Base-by-base conservation (phyloP, 2,113 vertebrate genomes). In the Poecile atricapillus region DNA sequence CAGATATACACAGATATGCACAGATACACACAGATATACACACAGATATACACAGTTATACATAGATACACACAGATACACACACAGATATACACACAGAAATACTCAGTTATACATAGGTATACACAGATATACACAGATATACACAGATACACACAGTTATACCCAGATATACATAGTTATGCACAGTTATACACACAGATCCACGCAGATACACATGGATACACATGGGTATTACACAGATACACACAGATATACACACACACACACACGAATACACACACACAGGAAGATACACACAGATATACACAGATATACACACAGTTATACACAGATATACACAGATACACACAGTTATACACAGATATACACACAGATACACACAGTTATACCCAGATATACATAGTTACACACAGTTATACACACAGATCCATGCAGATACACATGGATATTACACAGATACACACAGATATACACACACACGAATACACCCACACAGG, bases 281-380 rank as follows among this genome's bases (percentile, higher is more conserved):
- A 13, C 55, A 19, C 13, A 10, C 1, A 14, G 4, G 11, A 3
- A 62, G 10, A 50, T 22, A n/a, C 3, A 63, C 9, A 23, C 13
- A 60, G 18, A 55, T 7, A 55, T 12, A 37, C 10, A 59, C n/a
- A 58, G 37, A n/a, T n/a, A 39, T 9, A 39, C 11, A 39, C 10
- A 39, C 37, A 39, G 41, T 6, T 43, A 15, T 18, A 46, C 11
- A 10, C 53, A 49, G 23, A 24, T 12, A 18, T 43, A 37, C 19
- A 14, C 55, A 20, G 41, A 43, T 10, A 7, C 1, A 15, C 3
- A n/a, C 8, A 53, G 5, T 4, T 3, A 1, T 2, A n/a, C 24
- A 65, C 21, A 43, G 41, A n/a, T n/a, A 43, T 43, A 15, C 9
- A 27, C n/a, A 28, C 5, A 19, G 8, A 41, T 5, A 60, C n/a